Conservation (phyloP, 2,113 vertebrate genomes). For the Plotosus lineatus region DNA sequence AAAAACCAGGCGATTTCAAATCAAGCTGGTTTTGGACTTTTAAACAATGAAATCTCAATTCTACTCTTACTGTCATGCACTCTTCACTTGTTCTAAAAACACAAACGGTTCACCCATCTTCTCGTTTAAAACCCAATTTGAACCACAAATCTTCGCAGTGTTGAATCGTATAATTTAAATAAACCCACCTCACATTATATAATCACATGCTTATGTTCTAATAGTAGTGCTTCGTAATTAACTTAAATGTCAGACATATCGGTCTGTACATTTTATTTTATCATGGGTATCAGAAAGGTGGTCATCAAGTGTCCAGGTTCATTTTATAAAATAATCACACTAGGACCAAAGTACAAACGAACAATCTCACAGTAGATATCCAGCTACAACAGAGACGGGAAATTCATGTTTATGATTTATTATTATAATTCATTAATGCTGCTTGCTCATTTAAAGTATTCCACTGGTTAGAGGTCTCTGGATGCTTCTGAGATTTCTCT, state of each 20-base stretch:
- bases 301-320: not conserved
- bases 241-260: not conserved
- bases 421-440: slow-evolving; percentile 31
- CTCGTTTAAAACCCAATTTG: not conserved
- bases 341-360: not conserved
- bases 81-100: not conserved
- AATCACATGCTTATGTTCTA: not conserved
- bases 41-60: not conserved
- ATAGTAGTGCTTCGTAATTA: not conserved
- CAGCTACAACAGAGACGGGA: not conserved
- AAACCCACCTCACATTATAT: not conserved
- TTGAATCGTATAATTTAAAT: not conserved
- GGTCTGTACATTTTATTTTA: not conserved
- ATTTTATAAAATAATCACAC: not conserved
- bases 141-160: not conserved
- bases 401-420: slow-evolving; percentile 16
- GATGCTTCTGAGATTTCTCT: slow-evolving; percentile 48
- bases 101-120: not conserved
- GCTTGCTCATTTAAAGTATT: slow-evolving; percentile 45
- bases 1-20: not conserved
- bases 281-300: not conserved
- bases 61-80: not conserved
- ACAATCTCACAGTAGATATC: too few relatives aligned
- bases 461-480: slow-evolving; percentile 39
- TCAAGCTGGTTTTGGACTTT: not conserved